phyloP scores from a whole-genome alignment of 2,888 invertebrate species.

The Hypercompe scribonia region DNA sequence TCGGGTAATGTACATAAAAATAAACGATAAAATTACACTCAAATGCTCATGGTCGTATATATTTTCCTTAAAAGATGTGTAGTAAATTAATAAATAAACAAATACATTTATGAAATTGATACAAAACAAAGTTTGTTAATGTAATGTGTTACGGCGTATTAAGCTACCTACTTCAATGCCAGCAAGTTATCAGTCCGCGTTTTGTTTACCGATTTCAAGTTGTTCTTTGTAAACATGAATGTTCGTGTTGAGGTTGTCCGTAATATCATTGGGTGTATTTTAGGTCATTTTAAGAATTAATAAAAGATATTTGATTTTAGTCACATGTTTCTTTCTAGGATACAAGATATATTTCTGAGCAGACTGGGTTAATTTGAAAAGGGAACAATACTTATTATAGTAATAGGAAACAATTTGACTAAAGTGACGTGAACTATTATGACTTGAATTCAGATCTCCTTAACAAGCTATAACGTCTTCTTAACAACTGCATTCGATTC shows the following conservation, averaged over 20 bases:
- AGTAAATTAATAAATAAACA: no score
- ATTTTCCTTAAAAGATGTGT: no score
- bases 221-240: conserved; percentile 1
- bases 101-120: background rate
- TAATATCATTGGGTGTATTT: background rate
- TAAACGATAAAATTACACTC: no score
- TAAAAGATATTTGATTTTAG: background rate
- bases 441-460: no score
- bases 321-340: background rate
- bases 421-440: no score
- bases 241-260: conserved; percentile 1
- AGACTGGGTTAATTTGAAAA: no score
- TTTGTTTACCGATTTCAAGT: conserved; percentile 2
- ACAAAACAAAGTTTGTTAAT: background rate
- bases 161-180: conserved; percentile 1
- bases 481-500: no score
- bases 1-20: no score
- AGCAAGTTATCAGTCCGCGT: background rate
- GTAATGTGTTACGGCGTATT: background rate
- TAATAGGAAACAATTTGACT: no score
- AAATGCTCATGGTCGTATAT: no score
- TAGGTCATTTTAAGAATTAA: background rate
- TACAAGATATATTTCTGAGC: background rate
- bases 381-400: no score
- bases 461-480: no score